phyloP scores from a whole-genome alignment of 2,113 vertebrate species.

The Damaliscus lunatus region DNA sequence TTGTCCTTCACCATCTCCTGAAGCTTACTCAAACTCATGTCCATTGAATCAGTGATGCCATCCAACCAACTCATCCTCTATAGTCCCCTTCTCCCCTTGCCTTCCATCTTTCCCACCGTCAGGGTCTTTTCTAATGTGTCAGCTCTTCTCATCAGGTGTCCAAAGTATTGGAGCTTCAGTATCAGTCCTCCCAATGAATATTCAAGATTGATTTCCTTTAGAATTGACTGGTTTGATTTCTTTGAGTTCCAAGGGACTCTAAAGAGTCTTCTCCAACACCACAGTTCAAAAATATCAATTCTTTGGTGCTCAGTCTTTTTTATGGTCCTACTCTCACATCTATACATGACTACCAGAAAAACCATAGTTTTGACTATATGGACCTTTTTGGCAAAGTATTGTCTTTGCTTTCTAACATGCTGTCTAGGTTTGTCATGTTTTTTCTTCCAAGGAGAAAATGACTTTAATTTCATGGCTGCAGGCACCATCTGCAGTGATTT shows the following conservation, averaged over 20 bases:
- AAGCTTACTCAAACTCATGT: neutral
- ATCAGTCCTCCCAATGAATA: neutral
- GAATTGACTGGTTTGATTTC: neutral
- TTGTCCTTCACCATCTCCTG: neutral
- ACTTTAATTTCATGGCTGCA: neutral
- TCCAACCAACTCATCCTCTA: neutral
- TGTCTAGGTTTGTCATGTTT: neutral
- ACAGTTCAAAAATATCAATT: neutral
- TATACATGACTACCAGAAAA: neutral
- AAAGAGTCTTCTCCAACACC: neutral
- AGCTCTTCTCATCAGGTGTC: neutral
- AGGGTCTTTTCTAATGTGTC: neutral
- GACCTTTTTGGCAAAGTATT: neutral
- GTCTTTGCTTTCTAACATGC: neutral
- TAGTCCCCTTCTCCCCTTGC: neutral
- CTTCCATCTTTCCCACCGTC: neutral
- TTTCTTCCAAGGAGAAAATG: neutral
- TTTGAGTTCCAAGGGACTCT: neutral
- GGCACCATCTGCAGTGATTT: neutral
- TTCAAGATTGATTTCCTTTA: neutral
- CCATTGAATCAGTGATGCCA: neutral
- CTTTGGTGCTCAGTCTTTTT: neutral
- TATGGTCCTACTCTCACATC: neutral
- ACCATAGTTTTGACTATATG: neutral
- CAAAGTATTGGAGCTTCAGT: neutral